These are phyloP conservation scores for Coreoperca whiteheadi DNA, from an alignment of 2,113 vertebrate species.

Conservation along the genomic window DNA sequence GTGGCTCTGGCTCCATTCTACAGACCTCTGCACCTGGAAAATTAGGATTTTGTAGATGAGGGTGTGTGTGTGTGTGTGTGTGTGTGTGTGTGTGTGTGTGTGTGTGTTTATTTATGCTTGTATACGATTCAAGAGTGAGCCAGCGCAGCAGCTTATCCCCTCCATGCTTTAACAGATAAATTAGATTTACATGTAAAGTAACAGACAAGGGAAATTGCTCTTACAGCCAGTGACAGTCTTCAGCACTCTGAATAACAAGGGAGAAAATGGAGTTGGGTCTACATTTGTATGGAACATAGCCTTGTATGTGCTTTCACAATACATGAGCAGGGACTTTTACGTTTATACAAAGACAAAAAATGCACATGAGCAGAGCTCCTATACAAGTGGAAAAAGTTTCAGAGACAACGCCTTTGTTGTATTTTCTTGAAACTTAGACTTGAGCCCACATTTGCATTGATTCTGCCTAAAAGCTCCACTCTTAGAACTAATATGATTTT, in stretches of 20 bases:
- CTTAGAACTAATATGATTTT: background rate
- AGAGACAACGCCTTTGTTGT: background rate
- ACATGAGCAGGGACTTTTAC: conserved; percentile 3
- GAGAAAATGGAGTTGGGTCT: background rate
- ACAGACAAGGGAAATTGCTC: conserved; percentile 32
- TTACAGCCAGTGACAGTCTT: conserved; percentile 37
- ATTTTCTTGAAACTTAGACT: background rate
- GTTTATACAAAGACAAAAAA: conserved; percentile 9
- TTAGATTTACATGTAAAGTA: conserved; percentile 70
- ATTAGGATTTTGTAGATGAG: conserved; percentile 60
- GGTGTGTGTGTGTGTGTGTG: conserved; percentile 7
- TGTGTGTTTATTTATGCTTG: conserved; percentile 45
- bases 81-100: conserved; percentile 18
- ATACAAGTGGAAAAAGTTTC: background rate
- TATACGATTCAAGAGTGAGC: conserved; percentile 35
- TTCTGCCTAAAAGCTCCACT: conserved; percentile 7
- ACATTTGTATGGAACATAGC: conserved; percentile 19
- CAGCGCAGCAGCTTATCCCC: conserved; percentile 44
- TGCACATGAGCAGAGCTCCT: background rate
- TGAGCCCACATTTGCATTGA: background rate
- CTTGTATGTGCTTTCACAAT: conserved; percentile 1
- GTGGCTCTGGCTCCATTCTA: conserved; percentile 63
- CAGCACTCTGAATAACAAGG: conserved; percentile 16
- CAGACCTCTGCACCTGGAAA: conserved; percentile 74
- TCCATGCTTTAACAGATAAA: conserved; percentile 47